A percentile compares a stretch with the other conserved stretches of the same genome.
Evolutionary conservation across 2,113 vertebrate species (phyloP).

Genomic region (Trichechus manatus): DNA sequence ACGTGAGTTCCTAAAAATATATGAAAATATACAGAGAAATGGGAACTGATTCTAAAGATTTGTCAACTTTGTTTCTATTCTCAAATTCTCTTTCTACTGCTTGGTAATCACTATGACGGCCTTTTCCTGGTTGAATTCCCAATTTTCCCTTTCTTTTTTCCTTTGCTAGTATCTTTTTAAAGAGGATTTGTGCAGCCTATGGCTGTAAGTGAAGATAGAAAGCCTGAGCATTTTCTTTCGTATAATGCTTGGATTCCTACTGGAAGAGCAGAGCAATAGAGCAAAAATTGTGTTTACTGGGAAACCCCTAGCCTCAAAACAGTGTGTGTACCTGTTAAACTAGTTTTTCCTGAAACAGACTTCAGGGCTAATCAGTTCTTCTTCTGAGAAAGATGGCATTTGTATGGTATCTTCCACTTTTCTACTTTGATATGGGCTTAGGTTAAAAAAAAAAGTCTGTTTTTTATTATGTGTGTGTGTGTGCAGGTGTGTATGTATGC

Average conservation of each 20-base stretch:
- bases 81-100: not conserved
- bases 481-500: not conserved
- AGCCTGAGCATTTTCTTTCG: not conserved
- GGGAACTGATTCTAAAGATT: not conserved
- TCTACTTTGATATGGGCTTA: not conserved
- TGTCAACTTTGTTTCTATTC: not conserved
- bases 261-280: not conserved
- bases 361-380: not conserved
- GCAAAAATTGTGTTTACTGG: not conserved
- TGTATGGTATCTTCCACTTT: not conserved
- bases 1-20: not conserved
- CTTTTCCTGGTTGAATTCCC: not conserved
- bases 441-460: not conserved
- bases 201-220: not conserved
- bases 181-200: not conserved
- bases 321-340: not conserved
- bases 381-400: not conserved
- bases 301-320: not conserved
- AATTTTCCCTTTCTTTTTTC: not conserved
- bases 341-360: not conserved
- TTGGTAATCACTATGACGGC: not conserved
- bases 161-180: not conserved
- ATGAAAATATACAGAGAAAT: not conserved
- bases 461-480: not conserved
- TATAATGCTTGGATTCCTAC: not conserved